Evolutionary conservation across 53 echinoderm and acorn worm genomes (phyloP), one percentile per base, ranked within the genome.

Genomic region (Apostichopus leukothele): DNA sequence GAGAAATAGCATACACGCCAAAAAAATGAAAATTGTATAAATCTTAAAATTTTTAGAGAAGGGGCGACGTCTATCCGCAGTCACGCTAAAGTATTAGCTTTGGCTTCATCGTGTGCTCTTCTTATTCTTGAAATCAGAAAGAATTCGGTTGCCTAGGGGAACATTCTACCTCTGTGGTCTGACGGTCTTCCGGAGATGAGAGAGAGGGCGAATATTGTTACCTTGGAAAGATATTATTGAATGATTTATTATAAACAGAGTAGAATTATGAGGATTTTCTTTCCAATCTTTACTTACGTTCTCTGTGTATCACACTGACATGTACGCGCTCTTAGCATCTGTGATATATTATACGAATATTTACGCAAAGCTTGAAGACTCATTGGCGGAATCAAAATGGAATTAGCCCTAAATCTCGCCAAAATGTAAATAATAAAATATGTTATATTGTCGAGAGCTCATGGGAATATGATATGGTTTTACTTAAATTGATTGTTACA

Each of bases 161-260:
- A 19, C 5, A 57, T 59, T 18, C 60, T 81, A 22, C 57, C 20
- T 81, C 23, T 81, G 81, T 21, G 81, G 81, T 81, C 81, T 81
- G 60, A 16, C 3, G 20, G 19, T 2, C 16, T 54, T 59, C 10
- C 53, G 81, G 39, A 54, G 19, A 21, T 7, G 53, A 11, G 79
- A 22, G 50, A 27, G 71, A 71, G 71, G 71, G 76, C 55, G 55
- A 81, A 59, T 54, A 59, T 81, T 81, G 81, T 81, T 81, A 81
- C 81, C 81, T 81, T 81, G 60, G 23, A 81, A 59, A 53, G 81
- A 54, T 54, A 81, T 81, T 81, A 81, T 81, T 59, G 81, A 59
- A 59, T 81, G 81, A 81, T 81, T 81, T 81, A 81, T 81, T 81
- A 81, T 81, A 81, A 81, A 81, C 81, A 81, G 57, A 51, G 55